These are phyloP conservation scores for Oceanites oceanicus DNA, from an alignment of 2,113 vertebrate genomes.

Conservation along the genomic window DNA sequence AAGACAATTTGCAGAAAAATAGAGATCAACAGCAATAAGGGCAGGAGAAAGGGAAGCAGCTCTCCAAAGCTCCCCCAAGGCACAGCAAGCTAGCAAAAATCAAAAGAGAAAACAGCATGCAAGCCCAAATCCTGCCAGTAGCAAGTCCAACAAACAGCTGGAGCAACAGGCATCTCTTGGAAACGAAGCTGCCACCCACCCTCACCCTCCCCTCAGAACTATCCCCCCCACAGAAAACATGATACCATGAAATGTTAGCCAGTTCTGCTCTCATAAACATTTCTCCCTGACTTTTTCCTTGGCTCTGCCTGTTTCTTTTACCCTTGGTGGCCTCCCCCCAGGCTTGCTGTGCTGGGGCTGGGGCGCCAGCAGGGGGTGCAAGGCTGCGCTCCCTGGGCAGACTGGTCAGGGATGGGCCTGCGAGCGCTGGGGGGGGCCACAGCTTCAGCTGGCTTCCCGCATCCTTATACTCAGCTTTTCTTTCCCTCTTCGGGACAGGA, in stretches of 20 bases:
- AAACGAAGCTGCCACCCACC: background rate
- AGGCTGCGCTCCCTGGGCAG: background rate
- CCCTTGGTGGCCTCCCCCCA: background rate
- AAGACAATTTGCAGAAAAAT: background rate
- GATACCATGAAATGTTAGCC: background rate
- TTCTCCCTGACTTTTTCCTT: background rate
- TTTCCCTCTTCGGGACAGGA: background rate
- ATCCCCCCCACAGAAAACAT: background rate
- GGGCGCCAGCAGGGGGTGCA: accelerated
- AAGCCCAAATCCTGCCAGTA: background rate
- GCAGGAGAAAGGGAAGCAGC: background rate
- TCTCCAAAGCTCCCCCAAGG: background rate
- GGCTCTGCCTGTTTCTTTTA: background rate
- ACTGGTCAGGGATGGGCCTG: background rate
- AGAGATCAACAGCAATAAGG: background rate
- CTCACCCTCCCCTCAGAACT: background rate
- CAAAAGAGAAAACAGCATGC: conserved; percentile 8
- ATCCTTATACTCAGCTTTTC: background rate
- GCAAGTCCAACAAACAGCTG: background rate
- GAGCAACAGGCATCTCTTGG: background rate
- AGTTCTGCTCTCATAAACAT: background rate
- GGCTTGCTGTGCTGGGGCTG: background rate
- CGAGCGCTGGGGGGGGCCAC: accelerated
- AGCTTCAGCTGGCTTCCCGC: background rate
- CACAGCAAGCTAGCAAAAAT: background rate